phyloP scores from a whole-genome alignment of 1,140 invertebrate species.

The Polypedilum vanderplanki region DNA sequence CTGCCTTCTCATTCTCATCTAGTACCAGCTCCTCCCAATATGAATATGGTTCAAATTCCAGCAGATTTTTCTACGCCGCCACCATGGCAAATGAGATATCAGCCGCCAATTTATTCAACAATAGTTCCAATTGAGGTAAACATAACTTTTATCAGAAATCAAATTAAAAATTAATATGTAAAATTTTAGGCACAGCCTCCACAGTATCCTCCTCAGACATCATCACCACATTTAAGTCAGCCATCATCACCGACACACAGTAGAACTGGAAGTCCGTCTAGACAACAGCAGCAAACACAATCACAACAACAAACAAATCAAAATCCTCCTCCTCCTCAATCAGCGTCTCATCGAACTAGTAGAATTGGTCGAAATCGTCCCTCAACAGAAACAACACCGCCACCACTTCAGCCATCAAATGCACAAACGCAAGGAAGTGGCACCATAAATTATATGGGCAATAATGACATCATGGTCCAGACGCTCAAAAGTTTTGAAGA shows the following conservation, averaged over 20 bases:
- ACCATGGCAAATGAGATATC: conserved; percentile 33
- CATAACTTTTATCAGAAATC: neutral
- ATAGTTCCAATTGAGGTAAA: conserved; percentile 4
- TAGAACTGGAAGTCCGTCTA: conserved; percentile 51
- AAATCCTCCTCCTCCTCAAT: conserved; percentile 37
- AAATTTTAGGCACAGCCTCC: conserved; percentile 33
- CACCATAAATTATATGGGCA: conserved; percentile 31
- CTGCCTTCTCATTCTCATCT: conserved; percentile 39
- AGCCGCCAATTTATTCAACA: conserved; percentile 26
- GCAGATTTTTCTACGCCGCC: conserved; percentile 40
- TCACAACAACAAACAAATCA: conserved; percentile 37
- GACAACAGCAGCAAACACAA: conserved; percentile 34
- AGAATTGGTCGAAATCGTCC: conserved; percentile 41
- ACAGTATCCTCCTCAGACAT: conserved; percentile 44
- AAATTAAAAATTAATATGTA: conserved; percentile 29
- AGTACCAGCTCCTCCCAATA: conserved; percentile 34
- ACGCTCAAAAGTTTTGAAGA: conserved; percentile 38
- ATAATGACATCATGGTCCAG: conserved; percentile 33
- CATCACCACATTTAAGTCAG: conserved; percentile 53
- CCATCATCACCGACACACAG: conserved; percentile 51
- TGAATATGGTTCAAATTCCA: conserved; percentile 39
- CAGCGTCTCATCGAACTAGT: conserved; percentile 32
- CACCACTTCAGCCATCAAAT: conserved; percentile 35
- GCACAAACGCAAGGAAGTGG: conserved; percentile 22
- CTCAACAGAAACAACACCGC: conserved; percentile 47